Percentiles rank a stretch among this genome's conserved stretches.
phyloP scores from a whole-genome alignment of 2,888 invertebrate species.

The Xanthorhoe spadicearia region DNA sequence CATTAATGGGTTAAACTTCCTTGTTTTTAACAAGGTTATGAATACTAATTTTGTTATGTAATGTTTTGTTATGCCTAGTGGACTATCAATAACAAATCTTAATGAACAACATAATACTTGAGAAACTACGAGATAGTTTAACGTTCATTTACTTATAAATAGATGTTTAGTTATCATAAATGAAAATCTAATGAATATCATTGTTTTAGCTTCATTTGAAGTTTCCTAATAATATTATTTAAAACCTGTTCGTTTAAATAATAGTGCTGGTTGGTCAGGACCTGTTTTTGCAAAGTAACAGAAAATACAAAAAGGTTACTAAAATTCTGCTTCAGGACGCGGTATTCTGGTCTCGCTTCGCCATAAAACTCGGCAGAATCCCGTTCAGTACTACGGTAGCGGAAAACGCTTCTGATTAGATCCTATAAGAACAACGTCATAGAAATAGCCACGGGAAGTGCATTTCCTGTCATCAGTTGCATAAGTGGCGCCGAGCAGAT shows the following conservation, averaged over 20 bases:
- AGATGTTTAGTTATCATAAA: not conserved
- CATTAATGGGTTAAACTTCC: slow-evolving; percentile 20
- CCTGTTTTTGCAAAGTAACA: too few relatives aligned
- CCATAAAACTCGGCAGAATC: too few relatives aligned
- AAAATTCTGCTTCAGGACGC: too few relatives aligned
- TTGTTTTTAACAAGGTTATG: slow-evolving; percentile 21
- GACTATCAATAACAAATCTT: not conserved
- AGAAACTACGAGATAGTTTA: not conserved
- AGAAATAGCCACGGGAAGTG: slow-evolving; percentile 31
- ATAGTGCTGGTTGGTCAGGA: too few relatives aligned
- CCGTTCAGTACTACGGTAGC: too few relatives aligned
- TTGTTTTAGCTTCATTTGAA: too few relatives aligned
- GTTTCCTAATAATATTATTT: too few relatives aligned
- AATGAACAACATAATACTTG: not conserved
- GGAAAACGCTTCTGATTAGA: not conserved
- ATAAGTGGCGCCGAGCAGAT: slow-evolving; percentile 57
- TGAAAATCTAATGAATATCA: too few relatives aligned
- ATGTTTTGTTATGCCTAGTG: not conserved
- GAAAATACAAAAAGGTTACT: too few relatives aligned
- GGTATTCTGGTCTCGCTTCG: too few relatives aligned
- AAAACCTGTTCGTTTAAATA: too few relatives aligned
- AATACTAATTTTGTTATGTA: slow-evolving; percentile 4
- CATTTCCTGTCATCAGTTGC: slow-evolving; percentile 40
- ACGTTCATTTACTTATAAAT: not conserved
- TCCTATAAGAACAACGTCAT: slow-evolving; percentile 28